Evolutionary conservation across 2,797 vertebrate genomes (phyloP), one percentile per base, ranked within the genome.

Genomic region (Melanogrammus aeglefinus): DNA sequence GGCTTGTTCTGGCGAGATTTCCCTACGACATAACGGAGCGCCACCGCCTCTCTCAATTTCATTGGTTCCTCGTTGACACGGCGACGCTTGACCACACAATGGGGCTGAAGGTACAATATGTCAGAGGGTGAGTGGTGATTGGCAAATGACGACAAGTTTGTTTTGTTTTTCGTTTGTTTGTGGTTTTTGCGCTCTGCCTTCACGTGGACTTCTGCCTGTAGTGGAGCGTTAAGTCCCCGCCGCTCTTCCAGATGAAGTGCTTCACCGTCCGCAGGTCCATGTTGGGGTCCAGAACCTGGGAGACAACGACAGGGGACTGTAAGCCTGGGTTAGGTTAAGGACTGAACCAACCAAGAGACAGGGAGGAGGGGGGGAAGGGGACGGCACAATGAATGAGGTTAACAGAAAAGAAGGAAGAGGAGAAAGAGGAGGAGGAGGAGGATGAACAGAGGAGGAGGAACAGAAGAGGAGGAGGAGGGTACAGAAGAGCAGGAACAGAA

Each of bases 241-340:
- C 97, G 0, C 98, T 99, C 94, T 99, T 99, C 97, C 98, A 99
- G 89, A 99, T 97, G 95, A 99, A 99, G 91, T 99, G 97, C 93
- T 99, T 99, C 84, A 99, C 98, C 87, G 98, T 99, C 80, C 98
- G 94, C 89, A 99, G 96, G 94, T 99, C 98, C 97, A 99, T 99
- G 87, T 99, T 99, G 8, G 98, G 97, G 90, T 99, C 98, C 89
- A 99, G 94, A 91, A 99, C 96, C 98, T 99, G 79, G 24, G 72
- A 21, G 6, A 63, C 8, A n/a, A 24, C 0, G 1, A 69, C 2
- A 12, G 57, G n/a, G n/a, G 10, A 27, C 24, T 9, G 63, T 69
- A 9, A 24, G 57, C 8, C 57, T 24, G 57, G 63, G n/a, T 24
- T 10, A 69, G n/a, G 1, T 12, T 66, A 12, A 69, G n/a, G 63